Evolutionary conservation across 2,113 vertebrate species (phyloP).

Genomic region (Eleginops maclovinus): DNA sequence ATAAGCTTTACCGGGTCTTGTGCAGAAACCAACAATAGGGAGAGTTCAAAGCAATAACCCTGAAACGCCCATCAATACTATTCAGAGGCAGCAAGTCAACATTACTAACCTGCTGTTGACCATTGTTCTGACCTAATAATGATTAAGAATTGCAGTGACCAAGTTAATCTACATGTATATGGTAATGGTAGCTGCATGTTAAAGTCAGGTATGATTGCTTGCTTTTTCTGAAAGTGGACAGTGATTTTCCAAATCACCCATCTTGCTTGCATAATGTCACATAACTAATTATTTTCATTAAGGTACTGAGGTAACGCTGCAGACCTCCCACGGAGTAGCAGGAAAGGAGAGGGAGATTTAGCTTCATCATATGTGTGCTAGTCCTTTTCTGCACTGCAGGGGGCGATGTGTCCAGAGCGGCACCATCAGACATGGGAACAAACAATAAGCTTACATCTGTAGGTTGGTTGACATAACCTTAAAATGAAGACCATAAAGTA

Average conservation of each 20-base stretch:
- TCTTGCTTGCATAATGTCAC: too few species aligned
- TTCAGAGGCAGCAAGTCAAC: not conserved
- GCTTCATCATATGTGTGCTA: not conserved
- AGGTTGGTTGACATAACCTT: not conserved
- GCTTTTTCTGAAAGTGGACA: too few species aligned
- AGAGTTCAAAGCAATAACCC: not conserved
- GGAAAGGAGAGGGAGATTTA: not conserved
- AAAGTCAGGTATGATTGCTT: too few species aligned
- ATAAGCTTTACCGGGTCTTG: not conserved
- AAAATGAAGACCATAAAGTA: not conserved
- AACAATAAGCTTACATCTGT: not conserved
- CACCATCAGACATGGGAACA: not conserved
- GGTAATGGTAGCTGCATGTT: too few species aligned
- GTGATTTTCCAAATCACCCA: too few species aligned
- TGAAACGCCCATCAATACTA: not conserved
- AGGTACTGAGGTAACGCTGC: not conserved
- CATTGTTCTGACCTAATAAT: not conserved
- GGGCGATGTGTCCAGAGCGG: slow-evolving; percentile 6
- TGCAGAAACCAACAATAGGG: too few species aligned
- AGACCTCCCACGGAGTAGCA: not conserved
- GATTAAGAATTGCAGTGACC: not conserved
- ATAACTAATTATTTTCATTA: not conserved
- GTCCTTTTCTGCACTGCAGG: slow-evolving; percentile 1
- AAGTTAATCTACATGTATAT: not conserved
- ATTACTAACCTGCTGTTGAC: not conserved